Evolutionary conservation across 64 coral and sea anemone species (phyloP).

Genomic region (Astreopora myriophthalma): DNA sequence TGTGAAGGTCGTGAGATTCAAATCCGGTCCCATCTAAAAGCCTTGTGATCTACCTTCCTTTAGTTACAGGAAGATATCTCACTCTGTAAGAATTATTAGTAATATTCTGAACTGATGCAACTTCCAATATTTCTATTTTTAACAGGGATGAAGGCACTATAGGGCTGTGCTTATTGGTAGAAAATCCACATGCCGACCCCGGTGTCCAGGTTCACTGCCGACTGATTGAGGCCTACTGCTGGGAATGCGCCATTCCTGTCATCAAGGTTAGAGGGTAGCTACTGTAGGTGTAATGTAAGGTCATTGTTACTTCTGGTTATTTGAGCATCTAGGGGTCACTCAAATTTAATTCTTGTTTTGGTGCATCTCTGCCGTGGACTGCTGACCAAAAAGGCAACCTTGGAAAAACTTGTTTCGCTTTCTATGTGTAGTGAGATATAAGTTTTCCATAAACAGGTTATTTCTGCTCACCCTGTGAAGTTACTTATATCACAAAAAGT

Average conservation of each 20-base stretch:
- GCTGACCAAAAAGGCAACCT: too few relatives aligned
- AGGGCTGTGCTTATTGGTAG: conserved; percentile 73
- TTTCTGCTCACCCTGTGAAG: too few relatives aligned
- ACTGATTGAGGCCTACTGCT: conserved; percentile 96
- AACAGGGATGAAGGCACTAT: conserved; percentile 42
- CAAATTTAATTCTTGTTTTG: too few relatives aligned
- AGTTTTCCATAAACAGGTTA: too few relatives aligned
- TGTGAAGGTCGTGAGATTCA: not conserved
- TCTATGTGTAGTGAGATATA: too few relatives aligned
- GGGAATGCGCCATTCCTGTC: conserved; percentile 90
- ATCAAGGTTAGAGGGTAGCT: conserved; percentile 40
- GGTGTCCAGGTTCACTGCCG: conserved; percentile 90
- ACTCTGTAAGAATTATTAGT: not conserved
- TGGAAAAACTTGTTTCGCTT: too few relatives aligned
- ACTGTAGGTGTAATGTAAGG: not conserved
- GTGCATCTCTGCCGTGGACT: too few relatives aligned
- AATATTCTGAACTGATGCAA: not conserved
- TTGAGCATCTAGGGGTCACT: too few relatives aligned
- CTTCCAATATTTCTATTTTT: not conserved
- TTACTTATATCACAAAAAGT: too few relatives aligned
- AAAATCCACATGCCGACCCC: conserved; percentile 76
- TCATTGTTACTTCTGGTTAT: too few relatives aligned
- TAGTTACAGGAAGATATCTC: not conserved
- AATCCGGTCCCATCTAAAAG: not conserved
- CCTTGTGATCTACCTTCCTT: not conserved